A percentile compares a stretch with the other conserved stretches of the same genome.
phyloP scores from a whole-genome alignment of 2,888 invertebrate genomes.

The Trissolcus brochymenae region DNA sequence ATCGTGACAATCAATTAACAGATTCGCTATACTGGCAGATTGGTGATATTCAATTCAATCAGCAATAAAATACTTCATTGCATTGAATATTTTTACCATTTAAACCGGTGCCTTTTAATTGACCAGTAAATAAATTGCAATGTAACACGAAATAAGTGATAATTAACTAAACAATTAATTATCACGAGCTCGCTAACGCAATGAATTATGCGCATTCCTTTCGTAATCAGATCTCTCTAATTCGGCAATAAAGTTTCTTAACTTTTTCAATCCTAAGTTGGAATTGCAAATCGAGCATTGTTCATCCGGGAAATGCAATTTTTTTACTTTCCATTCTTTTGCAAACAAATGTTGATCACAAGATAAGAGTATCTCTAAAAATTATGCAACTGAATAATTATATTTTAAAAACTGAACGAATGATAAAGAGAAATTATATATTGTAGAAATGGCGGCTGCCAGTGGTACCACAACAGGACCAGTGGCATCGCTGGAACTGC shows the following conservation, averaged over 20 bases:
- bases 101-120: background rate
- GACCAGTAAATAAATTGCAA: background rate
- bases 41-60: no score
- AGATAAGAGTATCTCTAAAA: background rate
- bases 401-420: background rate
- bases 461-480: conserved; percentile 63
- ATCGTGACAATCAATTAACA: no score
- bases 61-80: no score
- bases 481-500: conserved; percentile 77
- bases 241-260: conserved; percentile 17
- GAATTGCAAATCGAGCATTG: conserved; percentile 3
- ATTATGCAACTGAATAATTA: background rate
- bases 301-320: conserved; percentile 3
- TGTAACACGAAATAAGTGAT: background rate
- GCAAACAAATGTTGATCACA: background rate
- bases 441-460: conserved; percentile 66
- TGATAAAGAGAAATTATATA: background rate
- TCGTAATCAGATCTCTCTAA: conserved; percentile 6
- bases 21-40: no score
- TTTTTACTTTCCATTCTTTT: conserved; percentile 19
- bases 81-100: background rate
- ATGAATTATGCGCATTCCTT: conserved; percentile 14
- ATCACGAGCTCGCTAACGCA: background rate
- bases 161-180: background rate
- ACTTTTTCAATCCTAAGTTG: conserved; percentile 7